A percentile compares a stretch with the other conserved stretches of the same genome.
Evolutionary conservation across 2,113 vertebrate species (phyloP).

Genomic region (Serinus canaria): DNA sequence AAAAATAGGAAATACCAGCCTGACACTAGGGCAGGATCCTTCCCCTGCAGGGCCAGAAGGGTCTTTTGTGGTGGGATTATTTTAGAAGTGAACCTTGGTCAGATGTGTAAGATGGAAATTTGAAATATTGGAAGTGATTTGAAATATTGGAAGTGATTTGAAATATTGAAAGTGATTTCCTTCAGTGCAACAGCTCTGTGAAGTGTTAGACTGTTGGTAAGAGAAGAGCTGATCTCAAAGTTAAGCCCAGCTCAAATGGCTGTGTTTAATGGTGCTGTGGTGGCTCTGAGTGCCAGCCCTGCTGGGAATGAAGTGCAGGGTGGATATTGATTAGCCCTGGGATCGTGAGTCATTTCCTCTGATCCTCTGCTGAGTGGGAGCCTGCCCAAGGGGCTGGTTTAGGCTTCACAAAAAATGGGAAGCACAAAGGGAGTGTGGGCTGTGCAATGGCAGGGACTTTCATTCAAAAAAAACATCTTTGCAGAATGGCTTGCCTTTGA

Average conservation of each 20-base stretch:
- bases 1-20: not conserved
- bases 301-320: not conserved
- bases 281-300: not conserved
- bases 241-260: not conserved
- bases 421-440: not conserved
- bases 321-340: constrained; percentile 30
- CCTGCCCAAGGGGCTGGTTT: constrained; percentile 46
- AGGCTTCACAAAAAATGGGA: not conserved
- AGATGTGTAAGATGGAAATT: not conserved
- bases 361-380: not conserved
- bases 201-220: not conserved
- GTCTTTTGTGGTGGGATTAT: not conserved
- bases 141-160: not conserved
- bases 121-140: not conserved
- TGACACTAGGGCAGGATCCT: not conserved
- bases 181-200: not conserved
- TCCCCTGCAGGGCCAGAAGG: not conserved
- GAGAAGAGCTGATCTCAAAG: not conserved
- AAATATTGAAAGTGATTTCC: not conserved
- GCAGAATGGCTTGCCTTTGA: not conserved
- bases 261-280: not conserved
- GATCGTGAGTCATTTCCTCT: not conserved
- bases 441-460: not conserved
- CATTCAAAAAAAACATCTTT: not conserved
- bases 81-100: not conserved